A percentile compares a stretch with the other conserved stretches of the same genome.
These are phyloP conservation scores for Synodontis membranacea DNA, from an alignment of 2,113 vertebrate genomes.

Conservation along the genomic window DNA sequence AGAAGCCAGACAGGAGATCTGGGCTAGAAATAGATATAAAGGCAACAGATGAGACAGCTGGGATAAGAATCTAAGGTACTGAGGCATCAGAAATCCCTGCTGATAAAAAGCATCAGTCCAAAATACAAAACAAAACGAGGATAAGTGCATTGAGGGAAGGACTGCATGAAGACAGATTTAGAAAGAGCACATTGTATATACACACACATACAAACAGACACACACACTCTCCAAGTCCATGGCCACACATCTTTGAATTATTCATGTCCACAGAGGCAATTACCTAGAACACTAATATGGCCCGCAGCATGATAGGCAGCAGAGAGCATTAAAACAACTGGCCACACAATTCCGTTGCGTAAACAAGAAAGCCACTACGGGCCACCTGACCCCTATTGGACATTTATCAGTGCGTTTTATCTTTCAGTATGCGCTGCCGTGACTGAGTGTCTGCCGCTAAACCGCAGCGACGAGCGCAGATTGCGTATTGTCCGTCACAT, in stretches of 20 bases:
- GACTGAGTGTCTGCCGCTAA: slow-evolving; percentile 40
- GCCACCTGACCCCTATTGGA: slow-evolving; percentile 42
- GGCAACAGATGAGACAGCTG: slow-evolving; percentile 17
- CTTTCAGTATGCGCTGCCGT: slow-evolving; percentile 45
- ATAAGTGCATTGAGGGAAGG: slow-evolving; percentile 6
- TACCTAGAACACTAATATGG: slow-evolving; percentile 47
- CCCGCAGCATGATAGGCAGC: slow-evolving; percentile 7
- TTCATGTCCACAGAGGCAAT: slow-evolving; percentile 56
- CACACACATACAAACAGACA: slow-evolving; percentile 27
- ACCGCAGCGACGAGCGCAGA: slow-evolving; percentile 37
- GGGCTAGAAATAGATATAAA: not conserved
- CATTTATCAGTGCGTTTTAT: slow-evolving; percentile 64
- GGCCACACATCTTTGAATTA: slow-evolving; percentile 44
- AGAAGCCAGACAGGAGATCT: not conserved
- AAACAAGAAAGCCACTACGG: slow-evolving; percentile 1
- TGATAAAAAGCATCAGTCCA: slow-evolving; percentile 19
- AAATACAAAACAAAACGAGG: slow-evolving; percentile 25
- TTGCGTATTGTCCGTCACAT: slow-evolving; percentile 29
- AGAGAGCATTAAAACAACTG: slow-evolving; percentile 45
- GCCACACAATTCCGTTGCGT: slow-evolving; percentile 13
- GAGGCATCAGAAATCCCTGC: slow-evolving; percentile 19
- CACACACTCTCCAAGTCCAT: not conserved
- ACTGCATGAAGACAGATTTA: slow-evolving; percentile 24
- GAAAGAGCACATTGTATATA: no score
- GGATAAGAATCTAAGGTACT: slow-evolving; percentile 20